Evolutionary conservation across 2,797 vertebrate species (phyloP), one percentile per base, ranked within the genome.

Genomic region (Pygocentrus nattereri): DNA sequence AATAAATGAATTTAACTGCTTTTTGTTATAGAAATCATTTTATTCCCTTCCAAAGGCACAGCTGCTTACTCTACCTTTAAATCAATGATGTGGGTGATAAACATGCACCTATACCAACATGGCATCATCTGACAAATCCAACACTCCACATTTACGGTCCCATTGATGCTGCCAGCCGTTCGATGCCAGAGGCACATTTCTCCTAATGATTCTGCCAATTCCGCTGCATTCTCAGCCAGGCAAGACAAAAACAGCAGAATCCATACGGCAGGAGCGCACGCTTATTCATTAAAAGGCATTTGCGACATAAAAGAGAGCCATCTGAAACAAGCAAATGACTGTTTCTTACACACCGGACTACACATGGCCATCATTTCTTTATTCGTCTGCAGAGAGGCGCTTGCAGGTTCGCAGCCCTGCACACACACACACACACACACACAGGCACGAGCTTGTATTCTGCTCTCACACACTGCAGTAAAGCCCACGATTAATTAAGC

Each of bases 401-500:
- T 62, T 74, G 67, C 34, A 50, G 72, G 72, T 81, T 69, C 41
- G 74, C 38, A 59, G 79, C n/a, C 25, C 38, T 10, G 10, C 25
- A 27, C 41, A 49, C 50, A 49, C 19, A 67, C 38, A 79, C 73
- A 82, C 50, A 73, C 78, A 71, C 73, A 76, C 67, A 79, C 81
- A 58, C 31, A 41, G 8, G 52, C 77, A 73, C 18, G 77, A 75
- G 74, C 74, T 78, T 58, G 69, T 76, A 67, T 82, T 79, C 54
- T 25, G 50, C 67, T 76, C 77, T 76, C 77, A 76, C 72, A 30
- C 77, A 67, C 44, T 81, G 84, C 74, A 82, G 77, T 78, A 70
- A 86, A 44, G 76, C 76, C 59, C 82, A 86, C 85, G 88, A 92
- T 93, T 94, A 94, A 94, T 94, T 94, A 93, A 90, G 87, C 91